Conservation (phyloP, 2,888 invertebrate genomes). For the Lasioglossum vierecki region DNA sequence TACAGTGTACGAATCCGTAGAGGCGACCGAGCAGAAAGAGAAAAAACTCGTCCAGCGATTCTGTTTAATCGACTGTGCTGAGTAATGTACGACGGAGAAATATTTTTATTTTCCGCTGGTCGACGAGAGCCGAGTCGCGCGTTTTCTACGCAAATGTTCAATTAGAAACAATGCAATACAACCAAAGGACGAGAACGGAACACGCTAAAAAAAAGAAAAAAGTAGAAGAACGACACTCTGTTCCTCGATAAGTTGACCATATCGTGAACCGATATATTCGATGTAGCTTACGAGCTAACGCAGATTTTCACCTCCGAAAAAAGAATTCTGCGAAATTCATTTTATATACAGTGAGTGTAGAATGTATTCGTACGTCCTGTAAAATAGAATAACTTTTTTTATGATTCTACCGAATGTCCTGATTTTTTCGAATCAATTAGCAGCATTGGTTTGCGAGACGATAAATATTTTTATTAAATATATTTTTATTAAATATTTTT, state of each 20-base stretch:
- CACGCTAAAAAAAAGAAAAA: not conserved
- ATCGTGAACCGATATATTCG: not conserved
- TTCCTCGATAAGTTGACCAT: not conserved
- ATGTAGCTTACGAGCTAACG: not conserved
- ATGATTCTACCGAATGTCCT: too few species aligned
- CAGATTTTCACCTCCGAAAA: not conserved
- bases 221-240: not conserved
- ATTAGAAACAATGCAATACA: not conserved
- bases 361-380: too few species aligned
- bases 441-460: too few species aligned
- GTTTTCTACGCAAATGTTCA: not conserved
- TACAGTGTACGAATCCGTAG: not conserved
- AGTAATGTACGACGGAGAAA: conserved; percentile 19
- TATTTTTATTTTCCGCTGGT: conserved; percentile 22
- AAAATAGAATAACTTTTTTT: too few species aligned
- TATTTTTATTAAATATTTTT: too few species aligned
- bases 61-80: conserved; percentile 44
- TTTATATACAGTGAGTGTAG: not conserved
- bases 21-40: not conserved
- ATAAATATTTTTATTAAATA: too few species aligned
- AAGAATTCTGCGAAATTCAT: not conserved
- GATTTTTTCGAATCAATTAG: too few species aligned
- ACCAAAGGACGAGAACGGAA: not conserved
- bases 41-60: conserved; percentile 8
- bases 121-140: not conserved